Conservation (phyloP, 2,113 vertebrate species). For the Lathamus discolor region DNA sequence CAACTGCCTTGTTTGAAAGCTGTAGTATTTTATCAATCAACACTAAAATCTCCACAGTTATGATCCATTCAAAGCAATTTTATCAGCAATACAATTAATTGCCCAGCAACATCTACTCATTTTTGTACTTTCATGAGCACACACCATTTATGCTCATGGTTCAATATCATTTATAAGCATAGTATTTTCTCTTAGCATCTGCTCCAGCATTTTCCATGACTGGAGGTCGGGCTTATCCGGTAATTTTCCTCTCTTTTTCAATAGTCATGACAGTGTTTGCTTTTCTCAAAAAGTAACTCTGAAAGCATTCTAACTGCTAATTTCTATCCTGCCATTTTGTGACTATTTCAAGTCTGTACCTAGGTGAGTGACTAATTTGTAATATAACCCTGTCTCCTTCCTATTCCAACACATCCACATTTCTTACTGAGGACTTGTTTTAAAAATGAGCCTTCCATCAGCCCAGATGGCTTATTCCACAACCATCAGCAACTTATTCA, state of each 20-base stretch:
- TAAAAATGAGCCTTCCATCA: background rate
- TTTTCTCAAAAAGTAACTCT: background rate
- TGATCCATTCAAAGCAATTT: background rate
- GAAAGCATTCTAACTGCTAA: background rate
- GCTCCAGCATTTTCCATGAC: background rate
- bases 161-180: background rate
- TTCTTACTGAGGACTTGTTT: background rate
- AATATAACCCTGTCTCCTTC: background rate
- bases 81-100: constrained; percentile 24
- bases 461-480: background rate
- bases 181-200: background rate
- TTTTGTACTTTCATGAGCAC: background rate
- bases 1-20: background rate
- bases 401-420: background rate
- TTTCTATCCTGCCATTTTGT: background rate
- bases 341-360: background rate
- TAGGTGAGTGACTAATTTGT: background rate
- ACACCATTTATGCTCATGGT: background rate
- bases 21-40: background rate
- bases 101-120: background rate
- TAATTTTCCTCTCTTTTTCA: background rate
- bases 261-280: background rate
- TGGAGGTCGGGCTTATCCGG: background rate
- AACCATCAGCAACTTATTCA: background rate
- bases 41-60: background rate